A percentile compares a stretch with the other conserved stretches of the same genome.
Conservation (phyloP, 2,888 invertebrate species). For the Athripsodes cinereus region DNA sequence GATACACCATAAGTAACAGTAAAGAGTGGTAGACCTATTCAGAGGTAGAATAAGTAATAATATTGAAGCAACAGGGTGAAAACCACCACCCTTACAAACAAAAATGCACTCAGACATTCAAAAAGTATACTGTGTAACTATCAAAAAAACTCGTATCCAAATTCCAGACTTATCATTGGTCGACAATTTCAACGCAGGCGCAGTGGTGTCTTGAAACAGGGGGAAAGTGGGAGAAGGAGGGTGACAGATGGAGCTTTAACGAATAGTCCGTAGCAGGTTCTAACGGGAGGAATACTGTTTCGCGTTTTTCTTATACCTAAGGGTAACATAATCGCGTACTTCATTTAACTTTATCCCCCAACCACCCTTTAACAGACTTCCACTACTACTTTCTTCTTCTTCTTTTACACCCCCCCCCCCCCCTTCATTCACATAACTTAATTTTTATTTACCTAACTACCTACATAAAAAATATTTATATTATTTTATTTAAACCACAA, state of each 20-base stretch:
- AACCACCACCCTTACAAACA: background rate
- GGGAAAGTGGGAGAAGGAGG: background rate
- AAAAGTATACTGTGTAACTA: background rate
- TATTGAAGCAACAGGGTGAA: constrained; percentile 1
- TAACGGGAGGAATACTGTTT: background rate
- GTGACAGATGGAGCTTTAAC: background rate
- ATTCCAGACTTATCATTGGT: background rate
- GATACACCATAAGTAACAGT: no score
- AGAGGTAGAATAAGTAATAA: no score
- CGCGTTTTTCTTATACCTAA: background rate
- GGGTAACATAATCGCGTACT: background rate
- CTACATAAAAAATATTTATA: background rate
- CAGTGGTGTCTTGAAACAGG: background rate
- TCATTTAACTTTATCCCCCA: background rate
- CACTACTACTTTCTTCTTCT: no score
- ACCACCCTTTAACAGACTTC: no score
- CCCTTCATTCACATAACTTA: background rate
- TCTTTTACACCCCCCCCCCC: background rate
- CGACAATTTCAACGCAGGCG: background rate
- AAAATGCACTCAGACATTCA: background rate
- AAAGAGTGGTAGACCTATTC: no score
- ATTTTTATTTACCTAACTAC: background rate
- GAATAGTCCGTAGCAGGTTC: background rate
- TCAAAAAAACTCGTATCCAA: background rate
- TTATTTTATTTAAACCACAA: background rate